A percentile compares a stretch with the other conserved stretches of the same genome.
Evolutionary conservation across 2,113 vertebrate genomes (phyloP).

Genomic region (Lutjanus erythropterus): DNA sequence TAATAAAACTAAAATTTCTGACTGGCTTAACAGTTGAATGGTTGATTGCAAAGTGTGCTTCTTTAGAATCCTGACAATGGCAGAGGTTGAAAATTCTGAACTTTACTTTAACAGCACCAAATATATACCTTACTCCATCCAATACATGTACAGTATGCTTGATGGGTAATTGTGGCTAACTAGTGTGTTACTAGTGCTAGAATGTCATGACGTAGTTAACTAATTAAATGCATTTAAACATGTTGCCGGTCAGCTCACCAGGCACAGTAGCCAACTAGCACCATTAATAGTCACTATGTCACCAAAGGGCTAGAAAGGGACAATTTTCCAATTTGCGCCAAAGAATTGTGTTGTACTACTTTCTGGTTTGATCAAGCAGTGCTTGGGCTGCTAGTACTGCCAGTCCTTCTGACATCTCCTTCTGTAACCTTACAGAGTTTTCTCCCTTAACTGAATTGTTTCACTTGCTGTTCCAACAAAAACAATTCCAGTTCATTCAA

Average conservation of each 20-base stretch:
- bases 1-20: too few species aligned
- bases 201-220: neutral
- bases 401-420: neutral
- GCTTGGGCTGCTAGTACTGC: neutral
- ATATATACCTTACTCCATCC: neutral
- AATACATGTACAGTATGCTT: neutral
- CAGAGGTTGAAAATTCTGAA: neutral
- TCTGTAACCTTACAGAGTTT: neutral
- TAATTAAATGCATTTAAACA: neutral
- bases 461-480: neutral
- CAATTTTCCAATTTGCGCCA: neutral
- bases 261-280: neutral
- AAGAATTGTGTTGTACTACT: neutral
- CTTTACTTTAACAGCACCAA: neutral
- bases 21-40: too few species aligned
- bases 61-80: neutral
- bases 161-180: neutral
- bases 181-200: neutral
- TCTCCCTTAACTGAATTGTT: neutral
- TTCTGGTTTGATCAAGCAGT: neutral
- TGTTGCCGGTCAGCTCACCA: neutral
- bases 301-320: neutral
- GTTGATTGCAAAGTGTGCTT: too few species aligned
- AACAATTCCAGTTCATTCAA: neutral
- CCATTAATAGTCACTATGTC: neutral